These are phyloP conservation scores for Lasioglossum albipes DNA, from an alignment of 1,140 invertebrate species.

Conservation along the genomic window DNA sequence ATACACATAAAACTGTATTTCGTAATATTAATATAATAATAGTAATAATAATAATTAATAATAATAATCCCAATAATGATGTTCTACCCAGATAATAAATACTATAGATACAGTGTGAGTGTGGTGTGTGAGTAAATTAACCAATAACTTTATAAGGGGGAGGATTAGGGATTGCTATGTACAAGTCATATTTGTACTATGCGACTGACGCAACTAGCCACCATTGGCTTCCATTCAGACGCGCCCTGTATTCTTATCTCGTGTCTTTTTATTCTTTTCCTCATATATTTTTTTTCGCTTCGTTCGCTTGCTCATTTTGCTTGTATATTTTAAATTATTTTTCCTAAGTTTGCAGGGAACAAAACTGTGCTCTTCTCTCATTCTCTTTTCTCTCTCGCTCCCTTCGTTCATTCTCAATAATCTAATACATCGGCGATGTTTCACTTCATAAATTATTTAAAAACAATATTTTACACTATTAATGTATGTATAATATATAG, in stretches of 20 bases:
- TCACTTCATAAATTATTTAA: conserved; percentile 75
- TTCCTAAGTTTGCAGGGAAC: conserved; percentile 43
- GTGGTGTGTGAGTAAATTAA: conserved; percentile 78
- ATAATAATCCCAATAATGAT: conserved; percentile 80
- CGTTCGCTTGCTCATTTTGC: conserved; percentile 35
- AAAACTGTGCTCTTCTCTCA: conserved; percentile 31
- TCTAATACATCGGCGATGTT: conserved; percentile 75
- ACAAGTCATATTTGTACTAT: conserved; percentile 81
- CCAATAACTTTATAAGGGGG: conserved; percentile 67
- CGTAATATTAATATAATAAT: conserved; percentile 79
- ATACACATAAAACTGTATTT: conserved; percentile 81
- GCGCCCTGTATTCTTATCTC: conserved; percentile 67
- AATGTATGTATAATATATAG: conserved; percentile 73
- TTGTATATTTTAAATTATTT: conserved; percentile 27
- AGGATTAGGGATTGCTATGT: conserved; percentile 75
- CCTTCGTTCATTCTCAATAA: conserved; percentile 66
- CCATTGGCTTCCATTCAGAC: conserved; percentile 70
- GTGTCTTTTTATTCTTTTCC: conserved; percentile 60
- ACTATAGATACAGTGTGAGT: conserved; percentile 81
- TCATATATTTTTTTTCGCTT: conserved; percentile 38
- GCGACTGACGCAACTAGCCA: conserved; percentile 76
- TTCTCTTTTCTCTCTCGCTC: conserved; percentile 38
- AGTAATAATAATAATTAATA: conserved; percentile 76
- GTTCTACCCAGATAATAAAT: conserved; percentile 81
- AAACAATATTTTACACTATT: conserved; percentile 78